Evolutionary conservation across 2,797 vertebrate genomes (phyloP).

Genomic region (Lycodopsis pacificus): DNA sequence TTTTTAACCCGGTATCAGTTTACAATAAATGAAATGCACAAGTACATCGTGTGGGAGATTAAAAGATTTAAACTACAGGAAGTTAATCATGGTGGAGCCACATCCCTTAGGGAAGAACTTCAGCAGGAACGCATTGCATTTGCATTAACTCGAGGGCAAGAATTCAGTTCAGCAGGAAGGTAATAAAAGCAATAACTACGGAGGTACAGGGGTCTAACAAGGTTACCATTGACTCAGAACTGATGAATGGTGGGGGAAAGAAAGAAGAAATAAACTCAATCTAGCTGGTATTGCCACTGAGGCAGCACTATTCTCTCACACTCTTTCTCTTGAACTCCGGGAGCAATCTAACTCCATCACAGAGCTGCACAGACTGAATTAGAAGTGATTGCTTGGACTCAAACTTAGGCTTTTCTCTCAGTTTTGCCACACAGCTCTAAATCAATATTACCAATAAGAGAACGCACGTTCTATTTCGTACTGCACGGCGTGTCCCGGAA

Average conservation of each 20-base stretch:
- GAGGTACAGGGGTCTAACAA: constrained; percentile 52
- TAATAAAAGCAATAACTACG: constrained; percentile 63
- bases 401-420: constrained; percentile 27
- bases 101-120: constrained; percentile 39
- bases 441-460: constrained; percentile 37
- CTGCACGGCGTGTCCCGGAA: not conserved
- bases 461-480: not conserved
- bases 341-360: constrained; percentile 57
- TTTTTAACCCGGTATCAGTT: not conserved
- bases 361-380: constrained; percentile 43
- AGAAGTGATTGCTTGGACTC: constrained; percentile 43
- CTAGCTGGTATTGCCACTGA: constrained; percentile 50
- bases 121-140: constrained; percentile 42
- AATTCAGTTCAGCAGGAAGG: constrained; percentile 63
- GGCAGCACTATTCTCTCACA: constrained; percentile 47
- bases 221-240: constrained; percentile 64
- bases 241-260: constrained; percentile 45
- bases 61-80: constrained; percentile 25
- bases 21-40: constrained; percentile 8
- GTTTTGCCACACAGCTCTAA: constrained; percentile 27
- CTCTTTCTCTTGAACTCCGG: constrained; percentile 27
- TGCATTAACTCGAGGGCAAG: constrained; percentile 49
- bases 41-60: constrained; percentile 24
- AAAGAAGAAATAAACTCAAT: constrained; percentile 51
- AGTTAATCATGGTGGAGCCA: constrained; percentile 42